Percentiles rank a stretch among this genome's conserved stretches.
Evolutionary conservation across 2,797 vertebrate species (phyloP).

Genomic region (Botia almorhae): DNA sequence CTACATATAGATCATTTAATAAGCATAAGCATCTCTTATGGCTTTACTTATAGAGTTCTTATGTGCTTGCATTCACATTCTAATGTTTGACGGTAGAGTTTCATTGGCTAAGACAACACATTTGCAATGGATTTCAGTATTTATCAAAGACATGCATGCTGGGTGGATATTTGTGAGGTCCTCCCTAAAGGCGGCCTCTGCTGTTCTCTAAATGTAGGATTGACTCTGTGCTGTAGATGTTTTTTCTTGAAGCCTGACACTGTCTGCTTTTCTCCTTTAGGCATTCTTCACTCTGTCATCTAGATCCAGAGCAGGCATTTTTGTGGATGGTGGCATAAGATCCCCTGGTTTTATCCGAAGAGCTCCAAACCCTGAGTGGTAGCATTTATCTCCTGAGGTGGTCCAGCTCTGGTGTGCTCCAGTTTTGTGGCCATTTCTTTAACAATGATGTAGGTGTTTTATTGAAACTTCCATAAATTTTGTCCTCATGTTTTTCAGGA

Average conservation of each 20-base stretch:
- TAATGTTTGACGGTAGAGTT: slow-evolving; percentile 22
- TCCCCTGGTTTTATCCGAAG: slow-evolving; percentile 33
- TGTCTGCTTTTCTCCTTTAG: slow-evolving; percentile 48
- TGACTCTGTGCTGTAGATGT: slow-evolving; percentile 24
- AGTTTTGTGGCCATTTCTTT: slow-evolving; percentile 47
- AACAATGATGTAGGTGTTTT: slow-evolving; percentile 48
- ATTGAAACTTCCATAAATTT: slow-evolving; percentile 10
- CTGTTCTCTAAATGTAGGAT: slow-evolving; percentile 37
- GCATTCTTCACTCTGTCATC: slow-evolving; percentile 62
- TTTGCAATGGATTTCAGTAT: slow-evolving; percentile 19
- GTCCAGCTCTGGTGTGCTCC: slow-evolving; percentile 63
- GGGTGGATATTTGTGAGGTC: slow-evolving; percentile 20
- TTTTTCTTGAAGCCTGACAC: slow-evolving; percentile 39
- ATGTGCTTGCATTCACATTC: neutral
- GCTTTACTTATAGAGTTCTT: neutral
- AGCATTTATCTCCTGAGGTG: slow-evolving; percentile 70
- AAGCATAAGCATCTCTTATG: neutral
- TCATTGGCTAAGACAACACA: slow-evolving; percentile 36
- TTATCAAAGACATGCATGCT: slow-evolving; percentile 23
- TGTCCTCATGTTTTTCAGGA: neutral
- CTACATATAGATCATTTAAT: neutral
- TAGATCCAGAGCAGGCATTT: slow-evolving; percentile 63
- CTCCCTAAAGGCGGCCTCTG: slow-evolving; percentile 29
- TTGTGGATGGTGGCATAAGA: slow-evolving; percentile 66
- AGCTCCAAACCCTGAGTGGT: slow-evolving; percentile 51